These are phyloP conservation scores for Heteractis magnifica DNA, from an alignment of 92 coral and sea anemone genomes.

Conservation along the genomic window DNA sequence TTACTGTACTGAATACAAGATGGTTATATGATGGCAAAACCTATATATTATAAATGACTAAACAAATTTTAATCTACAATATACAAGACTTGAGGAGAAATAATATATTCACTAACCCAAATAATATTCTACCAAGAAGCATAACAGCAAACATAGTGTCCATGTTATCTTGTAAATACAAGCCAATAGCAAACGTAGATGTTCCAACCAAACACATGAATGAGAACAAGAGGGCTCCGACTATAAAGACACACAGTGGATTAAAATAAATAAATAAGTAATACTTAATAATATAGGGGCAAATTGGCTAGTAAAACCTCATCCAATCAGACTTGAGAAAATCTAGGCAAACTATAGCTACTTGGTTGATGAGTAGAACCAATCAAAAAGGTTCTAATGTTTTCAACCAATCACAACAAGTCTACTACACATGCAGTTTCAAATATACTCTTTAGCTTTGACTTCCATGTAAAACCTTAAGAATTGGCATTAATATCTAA, in stretches of 20 bases:
- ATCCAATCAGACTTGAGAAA: no score
- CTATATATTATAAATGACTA: neutral
- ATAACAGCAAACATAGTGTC: conserved; percentile 68
- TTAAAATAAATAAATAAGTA: neutral
- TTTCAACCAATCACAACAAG: no score
- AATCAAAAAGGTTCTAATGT: no score
- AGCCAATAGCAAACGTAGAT: conserved; percentile 70
- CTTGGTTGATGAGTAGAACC: no score
- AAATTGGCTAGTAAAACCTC: no score
- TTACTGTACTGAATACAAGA: no score
- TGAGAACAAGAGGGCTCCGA: conserved; percentile 79
- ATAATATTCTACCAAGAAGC: conserved; percentile 70
- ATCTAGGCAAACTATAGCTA: no score
- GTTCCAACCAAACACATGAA: conserved; percentile 80
- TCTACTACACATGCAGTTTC: no score
- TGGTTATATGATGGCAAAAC: no score
- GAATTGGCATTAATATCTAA: no score
- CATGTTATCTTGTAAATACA: conserved; percentile 43
- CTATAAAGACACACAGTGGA: conserved; percentile 20
- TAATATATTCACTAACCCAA: conserved; percentile 60
- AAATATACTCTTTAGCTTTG: no score
- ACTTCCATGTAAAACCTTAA: no score
- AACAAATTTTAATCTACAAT: neutral
- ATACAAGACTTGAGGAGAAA: neutral
- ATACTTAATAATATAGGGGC: neutral